phyloP scores from a whole-genome alignment of 2,888 invertebrate genomes.

The Mythimna vitellina region DNA sequence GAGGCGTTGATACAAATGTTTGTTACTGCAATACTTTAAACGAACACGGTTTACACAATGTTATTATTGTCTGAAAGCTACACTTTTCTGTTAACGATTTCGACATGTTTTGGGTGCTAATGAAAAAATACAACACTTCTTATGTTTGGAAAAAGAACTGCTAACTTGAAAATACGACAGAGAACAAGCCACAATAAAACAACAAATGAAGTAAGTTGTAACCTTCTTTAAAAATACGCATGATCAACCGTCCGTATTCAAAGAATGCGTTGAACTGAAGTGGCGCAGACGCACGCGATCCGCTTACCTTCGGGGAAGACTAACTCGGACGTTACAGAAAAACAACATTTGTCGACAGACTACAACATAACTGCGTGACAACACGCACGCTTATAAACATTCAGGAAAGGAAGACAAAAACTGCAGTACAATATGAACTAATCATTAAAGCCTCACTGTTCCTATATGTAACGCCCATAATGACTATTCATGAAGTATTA shows the following conservation, averaged over 20 bases:
- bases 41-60: neutral
- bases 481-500: constrained; percentile 81
- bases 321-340: constrained; percentile 61
- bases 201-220: constrained; percentile 48
- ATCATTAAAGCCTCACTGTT: constrained; percentile 34
- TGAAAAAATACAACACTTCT: constrained; percentile 19
- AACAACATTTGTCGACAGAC: constrained; percentile 62
- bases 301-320: constrained; percentile 72
- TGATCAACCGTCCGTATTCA: constrained; percentile 62
- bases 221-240: constrained; percentile 53
- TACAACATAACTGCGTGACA: constrained; percentile 48
- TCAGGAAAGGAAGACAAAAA: constrained; percentile 39
- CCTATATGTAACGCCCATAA: constrained; percentile 43
- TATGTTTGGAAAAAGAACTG: constrained; percentile 8
- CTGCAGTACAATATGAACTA: constrained; percentile 25
- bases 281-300: constrained; percentile 72
- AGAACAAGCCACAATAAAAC: constrained; percentile 16
- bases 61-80: constrained; percentile 3
- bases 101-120: constrained; percentile 18
- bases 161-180: constrained; percentile 20
- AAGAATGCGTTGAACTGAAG: constrained; percentile 68
- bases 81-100: constrained; percentile 1
- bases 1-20: constrained; percentile 1
- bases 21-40: neutral
- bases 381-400: constrained; percentile 53